Evolutionary conservation across 2,888 invertebrate species (phyloP).

Genomic region (Orgyia antiqua): DNA sequence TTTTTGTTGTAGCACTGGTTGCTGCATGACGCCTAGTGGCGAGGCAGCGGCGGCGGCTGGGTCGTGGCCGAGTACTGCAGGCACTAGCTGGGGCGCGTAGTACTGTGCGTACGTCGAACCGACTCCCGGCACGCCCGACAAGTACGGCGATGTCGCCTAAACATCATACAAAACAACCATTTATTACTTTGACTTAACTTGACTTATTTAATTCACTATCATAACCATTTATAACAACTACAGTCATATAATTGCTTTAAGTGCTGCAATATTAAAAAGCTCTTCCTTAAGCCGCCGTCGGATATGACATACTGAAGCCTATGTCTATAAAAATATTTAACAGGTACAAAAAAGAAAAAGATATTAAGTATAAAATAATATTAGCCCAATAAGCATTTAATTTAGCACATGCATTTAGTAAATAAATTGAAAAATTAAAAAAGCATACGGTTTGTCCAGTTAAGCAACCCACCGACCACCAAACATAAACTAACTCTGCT

Average conservation of each 20-base stretch:
- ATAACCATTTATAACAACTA: background rate
- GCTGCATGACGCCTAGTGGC: conserved; percentile 91
- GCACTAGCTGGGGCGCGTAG: conserved; percentile 93
- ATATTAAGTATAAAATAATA: conserved; percentile 12
- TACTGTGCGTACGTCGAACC: conserved; percentile 94
- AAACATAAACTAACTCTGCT: no score
- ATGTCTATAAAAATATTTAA: conserved; percentile 22
- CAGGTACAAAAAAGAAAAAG: conserved; percentile 3
- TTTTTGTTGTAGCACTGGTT: conserved; percentile 94
- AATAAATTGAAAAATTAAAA: conserved; percentile 47
- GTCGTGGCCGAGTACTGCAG: conserved; percentile 92
- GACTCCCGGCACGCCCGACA: conserved; percentile 93
- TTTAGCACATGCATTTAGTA: conserved; percentile 50
- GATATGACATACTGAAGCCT: conserved; percentile 5
- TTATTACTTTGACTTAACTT: background rate
- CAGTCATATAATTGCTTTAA: background rate
- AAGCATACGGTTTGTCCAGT: conserved; percentile 62
- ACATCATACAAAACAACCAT: conserved; percentile 10
- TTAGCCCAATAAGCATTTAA: conserved; percentile 54
- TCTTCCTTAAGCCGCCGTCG: conserved; percentile 17
- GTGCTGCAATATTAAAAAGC: conserved; percentile 10
- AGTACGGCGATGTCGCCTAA: conserved; percentile 94
- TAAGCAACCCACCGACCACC: conserved; percentile 68
- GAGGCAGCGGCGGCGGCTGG: conserved; percentile 86
- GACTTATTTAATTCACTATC: background rate